phyloP scores from a whole-genome alignment of 2,113 vertebrate genomes.

The Heptranchias perlo region DNA sequence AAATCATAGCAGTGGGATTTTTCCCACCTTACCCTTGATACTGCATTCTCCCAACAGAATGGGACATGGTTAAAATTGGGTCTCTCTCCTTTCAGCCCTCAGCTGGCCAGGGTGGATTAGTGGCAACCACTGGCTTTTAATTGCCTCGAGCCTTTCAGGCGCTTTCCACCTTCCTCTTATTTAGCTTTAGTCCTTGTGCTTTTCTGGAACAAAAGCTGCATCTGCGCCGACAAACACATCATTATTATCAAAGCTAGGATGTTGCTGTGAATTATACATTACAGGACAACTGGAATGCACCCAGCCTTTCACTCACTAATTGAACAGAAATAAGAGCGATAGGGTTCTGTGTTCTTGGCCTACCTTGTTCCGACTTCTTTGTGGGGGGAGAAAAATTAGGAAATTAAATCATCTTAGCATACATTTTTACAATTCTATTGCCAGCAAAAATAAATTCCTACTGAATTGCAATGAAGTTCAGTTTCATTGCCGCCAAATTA shows the following conservation, averaged over 20 bases:
- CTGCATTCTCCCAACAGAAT: background rate
- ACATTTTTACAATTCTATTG: background rate
- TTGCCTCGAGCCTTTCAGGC: background rate
- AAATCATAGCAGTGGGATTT: background rate
- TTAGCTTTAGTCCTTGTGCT: background rate
- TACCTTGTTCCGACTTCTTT: background rate
- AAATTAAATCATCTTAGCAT: background rate
- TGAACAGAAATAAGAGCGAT: background rate
- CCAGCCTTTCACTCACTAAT: background rate
- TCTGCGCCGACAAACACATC: background rate
- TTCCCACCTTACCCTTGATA: background rate
- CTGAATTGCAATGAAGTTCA: background rate
- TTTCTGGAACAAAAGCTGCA: background rate
- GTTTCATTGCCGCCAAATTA: background rate
- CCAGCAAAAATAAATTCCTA: background rate
- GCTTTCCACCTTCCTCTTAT: background rate
- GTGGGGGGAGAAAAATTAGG: background rate
- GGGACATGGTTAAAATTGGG: background rate
- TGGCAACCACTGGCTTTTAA: background rate
- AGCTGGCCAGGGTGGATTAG: background rate
- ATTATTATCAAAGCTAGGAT: background rate
- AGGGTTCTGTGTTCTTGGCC: background rate
- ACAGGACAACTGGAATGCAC: background rate
- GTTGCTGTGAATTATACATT: background rate
- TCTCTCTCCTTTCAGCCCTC: background rate